phyloP scores from a whole-genome alignment of 2,113 vertebrate genomes.

The Tiliqua scincoides region DNA sequence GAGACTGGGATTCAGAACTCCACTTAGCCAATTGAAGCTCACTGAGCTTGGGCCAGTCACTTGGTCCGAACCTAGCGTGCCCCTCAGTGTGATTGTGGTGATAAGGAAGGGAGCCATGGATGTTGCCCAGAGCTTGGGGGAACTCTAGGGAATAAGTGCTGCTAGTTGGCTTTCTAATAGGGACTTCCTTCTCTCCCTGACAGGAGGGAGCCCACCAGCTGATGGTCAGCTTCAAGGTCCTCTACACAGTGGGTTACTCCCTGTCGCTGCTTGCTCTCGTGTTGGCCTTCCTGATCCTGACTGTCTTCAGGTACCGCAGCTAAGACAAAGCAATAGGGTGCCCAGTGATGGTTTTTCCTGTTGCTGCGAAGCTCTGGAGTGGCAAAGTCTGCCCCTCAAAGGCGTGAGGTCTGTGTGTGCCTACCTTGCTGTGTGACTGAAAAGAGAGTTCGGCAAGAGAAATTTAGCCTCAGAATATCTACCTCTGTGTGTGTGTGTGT shows the following conservation, averaged over 20 bases:
- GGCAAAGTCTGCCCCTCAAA: neutral
- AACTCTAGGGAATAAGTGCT: neutral
- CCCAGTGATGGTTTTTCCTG: neutral
- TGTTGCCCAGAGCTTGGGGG: too few relatives aligned
- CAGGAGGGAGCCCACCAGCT: constrained; percentile 80
- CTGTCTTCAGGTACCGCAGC: constrained; percentile 61
- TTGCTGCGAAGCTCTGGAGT: neutral
- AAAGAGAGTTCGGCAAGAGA: too few relatives aligned
- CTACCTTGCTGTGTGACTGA: too few relatives aligned
- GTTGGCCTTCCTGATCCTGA: constrained; percentile 76
- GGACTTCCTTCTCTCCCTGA: rapidly evolving
- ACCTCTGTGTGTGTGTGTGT: too few relatives aligned
- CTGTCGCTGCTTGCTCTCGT: constrained; percentile 84
- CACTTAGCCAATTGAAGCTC: too few relatives aligned
- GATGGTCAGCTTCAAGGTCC: constrained; percentile 82
- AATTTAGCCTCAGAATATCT: too few relatives aligned
- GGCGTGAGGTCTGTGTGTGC: neutral
- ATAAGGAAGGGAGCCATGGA: too few relatives aligned
- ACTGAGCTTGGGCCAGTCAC: too few relatives aligned
- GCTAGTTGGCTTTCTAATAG: neutral
- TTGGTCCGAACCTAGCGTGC: too few relatives aligned
- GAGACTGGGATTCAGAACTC: too few relatives aligned
- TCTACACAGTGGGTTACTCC: constrained; percentile 90
- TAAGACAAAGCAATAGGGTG: too few relatives aligned
- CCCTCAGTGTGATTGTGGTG: too few relatives aligned